Evolutionary conservation across 2,113 vertebrate species (phyloP).

Genomic region (Cavia aperea): DNA sequence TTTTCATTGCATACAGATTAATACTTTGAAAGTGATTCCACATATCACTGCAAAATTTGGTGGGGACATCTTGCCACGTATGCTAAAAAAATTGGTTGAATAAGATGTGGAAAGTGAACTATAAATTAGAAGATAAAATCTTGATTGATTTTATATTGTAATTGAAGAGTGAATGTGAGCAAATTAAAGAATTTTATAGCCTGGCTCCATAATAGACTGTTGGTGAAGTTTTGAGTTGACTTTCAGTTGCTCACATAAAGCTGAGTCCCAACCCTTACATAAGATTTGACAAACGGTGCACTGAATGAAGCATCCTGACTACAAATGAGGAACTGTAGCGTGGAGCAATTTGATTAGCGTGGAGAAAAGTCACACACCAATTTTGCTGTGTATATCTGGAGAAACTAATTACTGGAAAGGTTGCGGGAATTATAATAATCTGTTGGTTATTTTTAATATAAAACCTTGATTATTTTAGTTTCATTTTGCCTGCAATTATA

Average conservation of each 20-base stretch:
- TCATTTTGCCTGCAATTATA: slow-evolving; percentile 56
- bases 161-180: not conserved
- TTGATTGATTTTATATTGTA: slow-evolving; percentile 21
- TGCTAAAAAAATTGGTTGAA: not conserved
- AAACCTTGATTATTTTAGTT: slow-evolving; percentile 47
- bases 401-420: slow-evolving; percentile 57
- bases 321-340: slow-evolving; percentile 59
- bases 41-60: not conserved
- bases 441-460: slow-evolving; percentile 46
- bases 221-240: not conserved
- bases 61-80: not conserved
- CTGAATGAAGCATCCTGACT: slow-evolving; percentile 49
- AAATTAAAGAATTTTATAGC: slow-evolving; percentile 35
- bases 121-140: slow-evolving; percentile 47
- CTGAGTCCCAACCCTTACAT: slow-evolving; percentile 54
- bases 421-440: slow-evolving; percentile 40
- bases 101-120: not conserved
- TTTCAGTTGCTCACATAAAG: slow-evolving; percentile 55
- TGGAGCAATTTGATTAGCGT: slow-evolving; percentile 62
- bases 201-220: not conserved
- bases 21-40: not conserved
- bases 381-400: slow-evolving; percentile 47
- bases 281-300: slow-evolving; percentile 65
- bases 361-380: slow-evolving; percentile 52
- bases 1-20: not conserved